A percentile compares a stretch with the other conserved stretches of the same genome.
Evolutionary conservation across 2,797 vertebrate genomes (phyloP).

Genomic region (Hoplostethus mediterraneus): DNA sequence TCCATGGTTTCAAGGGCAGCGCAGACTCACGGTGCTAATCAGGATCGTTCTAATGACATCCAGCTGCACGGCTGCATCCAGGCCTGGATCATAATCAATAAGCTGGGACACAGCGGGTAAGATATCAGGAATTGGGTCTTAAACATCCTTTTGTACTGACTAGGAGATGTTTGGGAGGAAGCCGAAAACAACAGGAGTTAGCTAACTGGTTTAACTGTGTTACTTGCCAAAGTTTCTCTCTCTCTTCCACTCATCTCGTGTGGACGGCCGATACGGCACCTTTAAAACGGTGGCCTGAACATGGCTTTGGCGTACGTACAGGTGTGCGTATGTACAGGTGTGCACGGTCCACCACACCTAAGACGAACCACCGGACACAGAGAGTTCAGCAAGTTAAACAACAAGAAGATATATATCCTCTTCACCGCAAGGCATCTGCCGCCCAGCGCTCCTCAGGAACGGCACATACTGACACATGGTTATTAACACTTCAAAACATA

Average conservation of each 20-base stretch:
- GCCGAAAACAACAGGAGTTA: neutral
- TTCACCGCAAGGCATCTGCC: conserved; percentile 41
- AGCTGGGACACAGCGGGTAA: neutral
- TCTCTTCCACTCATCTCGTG: neutral
- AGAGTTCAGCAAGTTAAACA: neutral
- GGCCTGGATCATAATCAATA: neutral
- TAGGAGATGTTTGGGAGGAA: neutral
- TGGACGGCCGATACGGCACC: too few species aligned
- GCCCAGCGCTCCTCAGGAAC: conserved; percentile 49
- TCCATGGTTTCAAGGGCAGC: conserved; percentile 28
- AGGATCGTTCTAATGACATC: neutral
- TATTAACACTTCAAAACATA: conserved; percentile 15
- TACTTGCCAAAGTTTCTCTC: neutral
- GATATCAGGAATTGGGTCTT: neutral
- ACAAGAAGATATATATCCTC: neutral
- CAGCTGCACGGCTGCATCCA: neutral
- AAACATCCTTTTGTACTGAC: neutral
- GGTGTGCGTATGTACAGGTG: neutral
- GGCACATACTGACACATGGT: conserved; percentile 23
- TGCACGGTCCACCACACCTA: neutral
- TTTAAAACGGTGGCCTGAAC: conserved; percentile 3
- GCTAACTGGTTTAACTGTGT: neutral
- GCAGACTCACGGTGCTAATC: neutral
- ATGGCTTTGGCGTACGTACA: conserved; percentile 23
- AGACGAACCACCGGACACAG: neutral